Evolutionary conservation across 1,140 invertebrate species (phyloP).

Genomic region (Macrocentrus cingulum): DNA sequence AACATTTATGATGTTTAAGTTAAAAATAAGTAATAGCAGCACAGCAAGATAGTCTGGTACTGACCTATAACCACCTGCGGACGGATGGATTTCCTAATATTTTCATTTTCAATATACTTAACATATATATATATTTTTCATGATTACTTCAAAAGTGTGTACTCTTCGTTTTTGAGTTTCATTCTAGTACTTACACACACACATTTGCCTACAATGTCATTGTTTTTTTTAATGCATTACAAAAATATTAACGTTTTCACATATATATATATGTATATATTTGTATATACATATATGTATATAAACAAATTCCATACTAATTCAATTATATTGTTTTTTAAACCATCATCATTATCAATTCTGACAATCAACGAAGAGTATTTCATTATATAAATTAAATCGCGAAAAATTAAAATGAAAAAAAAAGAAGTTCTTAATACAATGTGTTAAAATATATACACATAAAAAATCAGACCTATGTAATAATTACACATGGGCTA

Average conservation of each 20-base stretch:
- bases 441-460: no score
- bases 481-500: no score
- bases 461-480: no score
- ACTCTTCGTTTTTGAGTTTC: slow-evolving; percentile 28
- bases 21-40: slow-evolving; percentile 55
- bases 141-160: slow-evolving; percentile 19
- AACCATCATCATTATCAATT: no score
- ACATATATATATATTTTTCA: slow-evolving; percentile 12
- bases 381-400: no score
- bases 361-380: no score
- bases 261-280: no score
- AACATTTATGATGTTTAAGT: slow-evolving; percentile 24
- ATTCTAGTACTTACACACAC: slow-evolving; percentile 31
- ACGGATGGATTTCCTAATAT: slow-evolving; percentile 49
- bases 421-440: no score
- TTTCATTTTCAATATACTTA: slow-evolving; percentile 12
- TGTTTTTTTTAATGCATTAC: slow-evolving; percentile 32
- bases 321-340: no score
- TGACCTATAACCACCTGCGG: slow-evolving; percentile 59
- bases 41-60: slow-evolving; percentile 58
- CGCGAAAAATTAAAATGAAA: no score
- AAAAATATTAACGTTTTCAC: slow-evolving; percentile 36
- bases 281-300: no score
- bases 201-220: slow-evolving; percentile 25
- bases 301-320: no score